These are phyloP conservation scores for Clusia tigrina DNA, from an alignment of 2,888 invertebrate species.

Conservation along the genomic window DNA sequence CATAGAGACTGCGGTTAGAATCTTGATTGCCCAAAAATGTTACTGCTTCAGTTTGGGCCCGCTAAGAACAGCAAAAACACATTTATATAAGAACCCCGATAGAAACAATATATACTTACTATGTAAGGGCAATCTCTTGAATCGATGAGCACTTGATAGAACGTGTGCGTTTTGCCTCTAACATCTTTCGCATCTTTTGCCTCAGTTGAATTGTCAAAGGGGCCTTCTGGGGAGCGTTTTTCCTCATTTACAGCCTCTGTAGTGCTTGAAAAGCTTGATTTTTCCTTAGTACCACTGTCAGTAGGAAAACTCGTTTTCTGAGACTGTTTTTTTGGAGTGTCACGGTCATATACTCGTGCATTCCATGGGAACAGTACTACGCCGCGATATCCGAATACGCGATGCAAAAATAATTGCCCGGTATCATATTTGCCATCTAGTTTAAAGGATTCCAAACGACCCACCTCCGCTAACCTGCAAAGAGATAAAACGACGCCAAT, in stretches of 20 bases:
- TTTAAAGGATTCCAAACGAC: constrained; percentile 87
- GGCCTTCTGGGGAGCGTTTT: background rate
- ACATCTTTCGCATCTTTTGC: constrained; percentile 80
- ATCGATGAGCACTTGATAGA: constrained; percentile 98
- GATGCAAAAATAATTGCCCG: constrained; percentile 94
- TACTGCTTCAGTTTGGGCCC: constrained; percentile 98
- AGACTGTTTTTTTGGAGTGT: constrained; percentile 72
- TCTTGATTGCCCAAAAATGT: constrained; percentile 97
- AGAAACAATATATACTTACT: constrained; percentile 41
- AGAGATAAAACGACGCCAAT: background rate
- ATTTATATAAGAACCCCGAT: background rate
- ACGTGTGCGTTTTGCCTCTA: constrained; percentile 90
- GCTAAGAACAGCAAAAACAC: constrained; percentile 62
- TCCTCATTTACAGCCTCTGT: background rate
- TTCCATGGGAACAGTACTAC: constrained; percentile 97
- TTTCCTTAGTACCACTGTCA: background rate
- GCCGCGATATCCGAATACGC: constrained; percentile 96
- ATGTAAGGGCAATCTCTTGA: constrained; percentile 96
- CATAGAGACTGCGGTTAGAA: constrained; percentile 92
- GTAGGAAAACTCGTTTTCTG: constrained; percentile 32
- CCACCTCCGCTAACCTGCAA: constrained; percentile 89
- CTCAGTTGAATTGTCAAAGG: constrained; percentile 7
- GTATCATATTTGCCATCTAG: constrained; percentile 90
- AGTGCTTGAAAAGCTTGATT: background rate
- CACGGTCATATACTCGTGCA: constrained; percentile 93